phyloP scores from a whole-genome alignment of 2,797 vertebrate species.

The Chaetophractus vellerosus region DNA sequence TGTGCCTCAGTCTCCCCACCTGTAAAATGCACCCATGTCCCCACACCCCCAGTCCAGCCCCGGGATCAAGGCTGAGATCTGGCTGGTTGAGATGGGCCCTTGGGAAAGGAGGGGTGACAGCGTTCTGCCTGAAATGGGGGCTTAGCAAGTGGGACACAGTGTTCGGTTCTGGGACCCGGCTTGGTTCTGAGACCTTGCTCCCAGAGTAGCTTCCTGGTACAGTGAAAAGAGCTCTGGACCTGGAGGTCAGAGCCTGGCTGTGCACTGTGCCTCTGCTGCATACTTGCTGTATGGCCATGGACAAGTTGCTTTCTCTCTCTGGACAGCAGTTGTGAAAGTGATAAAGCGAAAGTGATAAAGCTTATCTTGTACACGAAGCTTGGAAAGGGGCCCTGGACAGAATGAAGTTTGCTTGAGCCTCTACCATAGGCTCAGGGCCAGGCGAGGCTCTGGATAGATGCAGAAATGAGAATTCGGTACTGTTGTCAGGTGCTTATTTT shows the following conservation, averaged over 20 bases:
- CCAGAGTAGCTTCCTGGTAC: neutral
- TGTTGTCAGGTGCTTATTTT: neutral
- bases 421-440: neutral
- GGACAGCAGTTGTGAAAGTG: neutral
- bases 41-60: neutral
- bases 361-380: neutral
- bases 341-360: rapidly evolving
- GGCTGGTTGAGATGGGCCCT: neutral
- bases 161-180: neutral
- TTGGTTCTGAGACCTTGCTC: neutral
- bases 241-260: neutral
- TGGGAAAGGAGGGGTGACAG: too few relatives aligned
- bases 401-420: neutral
- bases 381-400: neutral
- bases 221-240: neutral
- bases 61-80: neutral
- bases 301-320: neutral
- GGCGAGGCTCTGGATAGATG: neutral
- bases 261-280: neutral
- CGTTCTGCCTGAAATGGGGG: neutral
- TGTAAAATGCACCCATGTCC: too few relatives aligned
- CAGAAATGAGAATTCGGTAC: neutral
- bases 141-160: neutral
- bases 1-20: neutral
- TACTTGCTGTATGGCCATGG: neutral